Evolutionary conservation across 2,113 vertebrate species (phyloP).

Genomic region (Campylomormyrus numenius): DNA sequence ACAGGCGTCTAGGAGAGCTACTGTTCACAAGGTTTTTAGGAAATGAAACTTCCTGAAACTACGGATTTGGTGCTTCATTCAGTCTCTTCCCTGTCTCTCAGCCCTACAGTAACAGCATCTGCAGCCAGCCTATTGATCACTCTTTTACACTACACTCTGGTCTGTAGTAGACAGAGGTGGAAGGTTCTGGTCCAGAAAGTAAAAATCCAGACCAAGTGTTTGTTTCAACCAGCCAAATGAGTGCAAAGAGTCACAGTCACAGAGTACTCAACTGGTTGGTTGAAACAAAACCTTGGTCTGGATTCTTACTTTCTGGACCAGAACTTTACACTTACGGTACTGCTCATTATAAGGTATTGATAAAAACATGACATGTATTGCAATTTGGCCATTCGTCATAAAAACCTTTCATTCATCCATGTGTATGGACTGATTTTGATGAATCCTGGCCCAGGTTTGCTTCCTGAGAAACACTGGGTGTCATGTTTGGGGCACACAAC

Average conservation of each 20-base stretch:
- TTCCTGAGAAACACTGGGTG: background rate
- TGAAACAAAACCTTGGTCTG: too few species aligned
- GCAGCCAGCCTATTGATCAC: background rate
- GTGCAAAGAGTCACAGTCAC: too few species aligned
- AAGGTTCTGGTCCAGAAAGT: too few species aligned
- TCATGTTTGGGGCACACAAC: background rate
- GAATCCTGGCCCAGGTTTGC: background rate
- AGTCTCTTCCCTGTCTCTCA: background rate
- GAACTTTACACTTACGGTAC: background rate
- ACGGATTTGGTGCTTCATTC: background rate
- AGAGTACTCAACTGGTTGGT: too few species aligned
- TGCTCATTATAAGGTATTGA: background rate
- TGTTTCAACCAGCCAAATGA: too few species aligned
- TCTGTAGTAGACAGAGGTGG: background rate
- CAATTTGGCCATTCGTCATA: background rate
- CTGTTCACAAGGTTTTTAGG: background rate
- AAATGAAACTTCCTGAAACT: background rate
- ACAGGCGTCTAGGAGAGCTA: background rate
- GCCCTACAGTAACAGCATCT: background rate
- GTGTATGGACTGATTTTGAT: background rate
- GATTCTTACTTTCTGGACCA: too few species aligned
- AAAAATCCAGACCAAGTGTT: too few species aligned
- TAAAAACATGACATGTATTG: background rate
- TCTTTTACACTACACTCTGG: background rate
- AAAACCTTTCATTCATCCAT: background rate